Conservation (phyloP, 1,140 invertebrate species). For the Sinella curviseta region DNA sequence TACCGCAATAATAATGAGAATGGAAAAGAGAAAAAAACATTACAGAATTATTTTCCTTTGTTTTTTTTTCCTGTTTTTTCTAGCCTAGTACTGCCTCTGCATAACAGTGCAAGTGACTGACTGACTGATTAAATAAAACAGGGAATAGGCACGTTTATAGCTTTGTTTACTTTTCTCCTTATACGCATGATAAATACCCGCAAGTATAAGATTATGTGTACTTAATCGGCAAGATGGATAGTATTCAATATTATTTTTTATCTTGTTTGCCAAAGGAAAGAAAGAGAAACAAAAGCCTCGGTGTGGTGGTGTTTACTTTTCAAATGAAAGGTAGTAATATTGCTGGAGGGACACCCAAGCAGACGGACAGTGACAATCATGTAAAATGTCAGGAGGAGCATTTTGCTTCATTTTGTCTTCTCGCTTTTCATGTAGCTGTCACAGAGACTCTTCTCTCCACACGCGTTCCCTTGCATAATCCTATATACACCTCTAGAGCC, state of each 20-base stretch:
- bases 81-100: not conserved
- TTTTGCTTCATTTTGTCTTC: constrained; percentile 10
- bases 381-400: not conserved
- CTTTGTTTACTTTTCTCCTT: constrained; percentile 1
- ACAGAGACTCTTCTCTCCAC: not conserved
- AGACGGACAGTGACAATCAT: constrained; percentile 12
- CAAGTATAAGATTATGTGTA: not conserved
- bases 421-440: constrained; percentile 11
- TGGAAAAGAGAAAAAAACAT: not conserved
- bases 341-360: constrained; percentile 4
- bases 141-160: not conserved
- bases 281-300: not conserved
- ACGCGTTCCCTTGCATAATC: too few species aligned
- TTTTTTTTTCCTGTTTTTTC: not conserved
- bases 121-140: not conserved
- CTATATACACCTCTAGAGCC: too few species aligned
- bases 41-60: not conserved
- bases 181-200: not conserved
- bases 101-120: not conserved
- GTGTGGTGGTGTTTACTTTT: not conserved
- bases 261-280: not conserved
- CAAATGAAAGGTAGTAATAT: not conserved
- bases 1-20: not conserved
- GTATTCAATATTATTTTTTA: too few species aligned
- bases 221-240: not conserved